Conservation (phyloP, 1,140 invertebrate genomes). For the Mizuhopecten yessoensis region DNA sequence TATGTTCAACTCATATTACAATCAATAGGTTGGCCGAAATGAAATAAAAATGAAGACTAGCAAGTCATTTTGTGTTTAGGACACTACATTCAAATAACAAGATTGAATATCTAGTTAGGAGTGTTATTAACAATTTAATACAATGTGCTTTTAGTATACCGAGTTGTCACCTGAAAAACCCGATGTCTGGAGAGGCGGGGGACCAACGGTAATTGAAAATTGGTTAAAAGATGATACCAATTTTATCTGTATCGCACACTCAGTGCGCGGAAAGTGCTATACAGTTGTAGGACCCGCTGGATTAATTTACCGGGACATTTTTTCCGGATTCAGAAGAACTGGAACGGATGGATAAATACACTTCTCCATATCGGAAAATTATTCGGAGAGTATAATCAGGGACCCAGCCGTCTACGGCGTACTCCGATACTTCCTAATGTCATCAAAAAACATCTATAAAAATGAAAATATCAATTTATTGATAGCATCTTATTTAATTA, state of each 20-base stretch:
- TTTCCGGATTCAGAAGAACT: neutral
- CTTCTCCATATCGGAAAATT: neutral
- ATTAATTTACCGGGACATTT: constrained; percentile 28
- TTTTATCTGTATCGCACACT: neutral
- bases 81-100: too few relatives aligned
- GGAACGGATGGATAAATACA: neutral
- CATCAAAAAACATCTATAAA: neutral
- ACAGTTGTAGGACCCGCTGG: neutral
- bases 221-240: neutral
- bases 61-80: too few relatives aligned
- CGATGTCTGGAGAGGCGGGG: constrained; percentile 15
- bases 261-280: neutral
- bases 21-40: too few relatives aligned
- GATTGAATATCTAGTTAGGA: neutral
- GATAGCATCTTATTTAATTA: neutral
- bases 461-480: neutral
- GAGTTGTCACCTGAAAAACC: neutral
- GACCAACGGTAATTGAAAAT: neutral
- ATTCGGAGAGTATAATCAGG: neutral
- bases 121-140: neutral
- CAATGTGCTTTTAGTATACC: neutral
- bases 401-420: neutral
- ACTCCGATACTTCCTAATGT: neutral
- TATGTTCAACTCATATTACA: too few relatives aligned
- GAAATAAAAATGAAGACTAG: too few relatives aligned